Percentiles rank a stretch among this genome's conserved stretches.
phyloP scores from a whole-genome alignment of 1,140 invertebrate species.

The Trichoplusia ni region DNA sequence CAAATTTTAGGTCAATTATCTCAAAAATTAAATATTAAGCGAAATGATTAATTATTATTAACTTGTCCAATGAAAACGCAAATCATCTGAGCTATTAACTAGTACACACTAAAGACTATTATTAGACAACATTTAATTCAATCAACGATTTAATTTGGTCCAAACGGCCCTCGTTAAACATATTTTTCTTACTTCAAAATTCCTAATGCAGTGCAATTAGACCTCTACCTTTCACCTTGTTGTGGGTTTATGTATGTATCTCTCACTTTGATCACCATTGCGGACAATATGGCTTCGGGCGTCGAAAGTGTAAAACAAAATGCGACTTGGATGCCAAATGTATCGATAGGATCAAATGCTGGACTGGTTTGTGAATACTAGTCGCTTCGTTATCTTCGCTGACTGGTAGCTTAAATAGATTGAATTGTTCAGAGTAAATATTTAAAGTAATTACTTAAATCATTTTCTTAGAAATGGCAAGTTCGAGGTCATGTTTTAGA shows the following conservation, averaged over 20 bases:
- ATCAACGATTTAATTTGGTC: not conserved
- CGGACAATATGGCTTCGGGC: conserved; percentile 38
- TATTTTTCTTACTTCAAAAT: conserved; percentile 17
- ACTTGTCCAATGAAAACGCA: conserved; percentile 5
- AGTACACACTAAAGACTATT: conserved; percentile 5
- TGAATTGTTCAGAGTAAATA: conserved; percentile 7
- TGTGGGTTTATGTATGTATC: conserved; percentile 15
- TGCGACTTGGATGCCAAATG: not conserved
- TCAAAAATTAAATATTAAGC: no score
- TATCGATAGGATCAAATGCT: conserved; percentile 2
- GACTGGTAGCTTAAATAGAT: conserved; percentile 27
- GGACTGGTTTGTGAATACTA: conserved; percentile 17
- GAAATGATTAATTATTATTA: not conserved
- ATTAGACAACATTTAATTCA: conserved; percentile 13
- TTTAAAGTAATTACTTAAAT: not conserved
- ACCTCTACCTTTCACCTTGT: conserved; percentile 48
- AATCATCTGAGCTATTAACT: conserved; percentile 11
- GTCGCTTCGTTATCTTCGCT: conserved; percentile 34
- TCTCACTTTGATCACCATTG: conserved; percentile 40
- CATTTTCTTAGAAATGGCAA: not conserved
- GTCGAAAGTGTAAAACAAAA: conserved; percentile 55
- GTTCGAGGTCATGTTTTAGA: not conserved
- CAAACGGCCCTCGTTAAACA: conserved; percentile 1
- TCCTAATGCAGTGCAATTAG: conserved; percentile 13
- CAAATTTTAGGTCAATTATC: not conserved